A percentile compares a stretch with the other conserved stretches of the same genome.
phyloP scores from a whole-genome alignment of 2,113 vertebrate species.

The Myotis brandtii region DNA sequence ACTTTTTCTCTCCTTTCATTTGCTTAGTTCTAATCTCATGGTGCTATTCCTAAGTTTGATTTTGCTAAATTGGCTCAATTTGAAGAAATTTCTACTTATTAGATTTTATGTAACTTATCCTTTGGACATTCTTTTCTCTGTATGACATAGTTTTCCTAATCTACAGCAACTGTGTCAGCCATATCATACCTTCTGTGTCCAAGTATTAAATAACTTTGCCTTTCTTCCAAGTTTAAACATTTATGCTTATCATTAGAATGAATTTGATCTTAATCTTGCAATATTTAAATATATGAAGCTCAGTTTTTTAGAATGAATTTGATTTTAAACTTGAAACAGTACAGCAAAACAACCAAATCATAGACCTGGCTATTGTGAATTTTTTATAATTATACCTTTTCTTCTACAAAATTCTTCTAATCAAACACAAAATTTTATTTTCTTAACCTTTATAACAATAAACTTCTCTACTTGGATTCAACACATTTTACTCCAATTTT shows the following conservation, averaged over 20 bases:
- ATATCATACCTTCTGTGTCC: neutral
- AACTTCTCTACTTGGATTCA: neutral
- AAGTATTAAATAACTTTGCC: neutral
- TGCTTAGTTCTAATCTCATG: neutral
- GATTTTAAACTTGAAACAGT: neutral
- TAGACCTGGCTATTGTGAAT: neutral
- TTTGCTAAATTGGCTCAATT: neutral
- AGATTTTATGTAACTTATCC: neutral
- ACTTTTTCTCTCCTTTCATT: neutral
- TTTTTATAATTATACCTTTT: neutral
- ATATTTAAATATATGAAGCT: neutral
- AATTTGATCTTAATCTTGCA: neutral
- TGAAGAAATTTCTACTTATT: neutral
- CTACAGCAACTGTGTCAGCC: neutral
- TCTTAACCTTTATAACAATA: neutral
- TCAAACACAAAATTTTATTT: constrained; percentile 20
- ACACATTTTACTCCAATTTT: neutral
- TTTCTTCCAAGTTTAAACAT: neutral
- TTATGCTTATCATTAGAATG: neutral
- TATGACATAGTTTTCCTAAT: neutral
- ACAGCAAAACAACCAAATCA: neutral
- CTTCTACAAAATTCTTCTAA: neutral
- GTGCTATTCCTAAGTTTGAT: neutral
- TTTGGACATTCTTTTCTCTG: neutral
- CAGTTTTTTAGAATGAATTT: neutral